Base-by-base conservation (phyloP, 2,888 invertebrate genomes). In the Spodoptera exigua region DNA sequence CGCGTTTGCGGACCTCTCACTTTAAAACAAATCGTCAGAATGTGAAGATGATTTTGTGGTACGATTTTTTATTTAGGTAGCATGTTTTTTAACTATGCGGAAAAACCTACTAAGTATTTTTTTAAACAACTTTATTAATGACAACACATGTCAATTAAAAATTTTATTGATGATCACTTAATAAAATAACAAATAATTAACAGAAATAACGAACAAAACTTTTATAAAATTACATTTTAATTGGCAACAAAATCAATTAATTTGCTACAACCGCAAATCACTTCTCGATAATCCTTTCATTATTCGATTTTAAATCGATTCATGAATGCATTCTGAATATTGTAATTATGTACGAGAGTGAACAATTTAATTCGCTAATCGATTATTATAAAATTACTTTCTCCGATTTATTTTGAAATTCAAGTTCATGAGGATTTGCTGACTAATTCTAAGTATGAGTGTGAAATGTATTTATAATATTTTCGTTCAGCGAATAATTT, bases 331-430 rank as follows among this genome's bases (percentile, higher is more conserved):
- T 11, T 21, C 1, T 9, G 27, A 27, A 27, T 27, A 9, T 27
- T 21, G 61, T 65, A 43, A 53, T 55, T 14, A 45, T 44, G 34
- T 49, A 46, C 58, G 57, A 71, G 64, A 68, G 64, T 56, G 39
- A 41, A 53, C 43, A 53, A 51, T 66, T 66, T 57, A 21, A 40
- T 49, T 56, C 43, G 52, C 44, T 57, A 34, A 65, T 52, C 7
- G 35, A 51, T 56, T 37, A 10, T 16, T 13, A n/a, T n/a, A 43
- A 16, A 54, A 51, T 52, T 39, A 41, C 67, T 70, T 69, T 73
- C 66, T 65, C 65, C 0, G 14, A 13, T 48, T 27, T 27, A 27
- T 27, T 27, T 48, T 35, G n/a, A 48, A 40, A 47, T 57, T 48
- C 27, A 48, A 57, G 43, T 62, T 37, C 43, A 27, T 16, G 14